Conservation (phyloP, 2,888 invertebrate species). For the Epistrophella euchroma region DNA sequence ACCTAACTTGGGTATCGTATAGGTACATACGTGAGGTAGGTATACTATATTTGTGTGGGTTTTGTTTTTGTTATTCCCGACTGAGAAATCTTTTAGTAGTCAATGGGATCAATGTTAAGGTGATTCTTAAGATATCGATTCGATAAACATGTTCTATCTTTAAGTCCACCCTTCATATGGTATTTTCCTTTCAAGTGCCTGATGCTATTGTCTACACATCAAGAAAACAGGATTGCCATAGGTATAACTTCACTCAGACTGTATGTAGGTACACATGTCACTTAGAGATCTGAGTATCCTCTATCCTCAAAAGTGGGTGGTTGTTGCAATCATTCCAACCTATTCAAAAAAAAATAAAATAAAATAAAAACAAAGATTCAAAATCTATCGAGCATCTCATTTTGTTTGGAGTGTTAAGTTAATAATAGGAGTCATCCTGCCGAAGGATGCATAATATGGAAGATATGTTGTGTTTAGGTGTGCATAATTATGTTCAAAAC, state of each 20-base stretch:
- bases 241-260: background rate
- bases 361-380: background rate
- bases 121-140: conserved; percentile 56
- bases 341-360: background rate
- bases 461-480: too few relatives aligned
- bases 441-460: background rate
- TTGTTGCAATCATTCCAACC: conserved; percentile 12
- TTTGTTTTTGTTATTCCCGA: conserved; percentile 29
- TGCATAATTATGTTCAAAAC: background rate
- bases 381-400: background rate
- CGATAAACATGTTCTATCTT: conserved; percentile 49
- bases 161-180: conserved; percentile 27
- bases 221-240: conserved; percentile 36
- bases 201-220: conserved; percentile 10
- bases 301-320: background rate
- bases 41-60: too few relatives aligned
- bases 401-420: conserved; percentile 9
- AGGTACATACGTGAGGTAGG: too few relatives aligned
- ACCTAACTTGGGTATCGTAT: too few relatives aligned
- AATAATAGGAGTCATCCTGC: conserved; percentile 7
- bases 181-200: conserved; percentile 43
- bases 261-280: background rate
- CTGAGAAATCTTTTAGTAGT: background rate
- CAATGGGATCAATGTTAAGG: conserved; percentile 31
- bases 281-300: background rate